Percentiles rank a stretch among this genome's conserved stretches.
Evolutionary conservation across 2,797 vertebrate species (phyloP).

Genomic region (Sarcophilus harrisii): DNA sequence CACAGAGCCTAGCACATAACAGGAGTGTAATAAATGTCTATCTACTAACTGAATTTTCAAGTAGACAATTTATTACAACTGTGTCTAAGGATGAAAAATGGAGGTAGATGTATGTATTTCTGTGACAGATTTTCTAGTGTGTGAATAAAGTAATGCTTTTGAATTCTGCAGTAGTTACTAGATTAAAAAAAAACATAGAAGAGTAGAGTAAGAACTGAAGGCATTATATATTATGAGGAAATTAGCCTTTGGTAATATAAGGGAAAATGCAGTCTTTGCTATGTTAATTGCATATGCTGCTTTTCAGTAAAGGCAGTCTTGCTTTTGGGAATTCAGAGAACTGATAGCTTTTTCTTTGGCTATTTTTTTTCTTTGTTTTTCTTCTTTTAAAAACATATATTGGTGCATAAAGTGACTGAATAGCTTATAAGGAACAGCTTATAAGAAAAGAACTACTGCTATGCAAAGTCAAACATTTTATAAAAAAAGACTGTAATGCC

Average conservation of each 20-base stretch:
- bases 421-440: conserved; percentile 36
- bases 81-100: background rate
- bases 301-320: conserved; percentile 4
- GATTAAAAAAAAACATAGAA: background rate
- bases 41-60: background rate
- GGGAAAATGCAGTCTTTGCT: conserved; percentile 40
- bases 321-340: background rate
- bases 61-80: background rate
- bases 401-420: conserved; percentile 62
- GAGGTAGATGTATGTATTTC: background rate
- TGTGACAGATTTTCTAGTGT: conserved; percentile 5
- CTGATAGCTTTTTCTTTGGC: background rate
- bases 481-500: conserved; percentile 28
- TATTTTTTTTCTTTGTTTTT: background rate
- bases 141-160: conserved; percentile 60
- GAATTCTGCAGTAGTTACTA: conserved; percentile 41
- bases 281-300: conserved; percentile 54
- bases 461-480: background rate
- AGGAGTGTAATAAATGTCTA: background rate
- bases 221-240: conserved; percentile 37
- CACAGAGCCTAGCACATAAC: background rate
- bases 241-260: conserved; percentile 1
- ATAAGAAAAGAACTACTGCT: background rate
- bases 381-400: background rate
- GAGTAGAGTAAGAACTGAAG: background rate